Percentiles rank a stretch among this genome's conserved stretches.
Evolutionary conservation across 2,113 vertebrate species (phyloP).

Genomic region (Pollachius pollachius): DNA sequence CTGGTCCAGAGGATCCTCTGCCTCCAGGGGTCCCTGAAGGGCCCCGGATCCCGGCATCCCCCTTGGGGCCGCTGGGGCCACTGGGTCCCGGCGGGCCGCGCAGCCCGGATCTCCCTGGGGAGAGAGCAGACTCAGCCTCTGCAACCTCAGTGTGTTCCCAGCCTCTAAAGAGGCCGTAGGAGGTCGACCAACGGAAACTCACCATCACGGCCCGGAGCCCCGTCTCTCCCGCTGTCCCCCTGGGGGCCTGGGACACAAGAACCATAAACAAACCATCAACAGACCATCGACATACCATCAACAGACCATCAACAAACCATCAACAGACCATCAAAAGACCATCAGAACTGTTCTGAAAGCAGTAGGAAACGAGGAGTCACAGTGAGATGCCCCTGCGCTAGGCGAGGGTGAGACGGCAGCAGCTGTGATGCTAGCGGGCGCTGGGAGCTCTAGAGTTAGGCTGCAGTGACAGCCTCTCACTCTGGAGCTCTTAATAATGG

Average conservation of each 20-base stretch:
- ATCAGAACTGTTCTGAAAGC: neutral
- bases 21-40: slow-evolving; percentile 75
- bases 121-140: slow-evolving; percentile 47
- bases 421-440: neutral
- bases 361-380: neutral
- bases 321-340: neutral
- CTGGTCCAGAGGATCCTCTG: slow-evolving; percentile 77
- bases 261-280: neutral
- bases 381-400: neutral
- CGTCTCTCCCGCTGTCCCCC: slow-evolving; percentile 73
- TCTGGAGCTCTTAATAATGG: slow-evolving; percentile 1
- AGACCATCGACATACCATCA: neutral
- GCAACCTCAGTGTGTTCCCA: slow-evolving; percentile 16
- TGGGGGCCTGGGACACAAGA: slow-evolving; percentile 66
- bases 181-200: slow-evolving; percentile 20
- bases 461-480: neutral
- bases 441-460: neutral
- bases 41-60: slow-evolving; percentile 75
- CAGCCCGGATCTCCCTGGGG: slow-evolving; percentile 69
- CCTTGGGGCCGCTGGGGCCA: slow-evolving; percentile 78
- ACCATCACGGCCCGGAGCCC: slow-evolving; percentile 73
- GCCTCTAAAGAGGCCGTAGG: slow-evolving; percentile 20
- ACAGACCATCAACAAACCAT: neutral
- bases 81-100: slow-evolving; percentile 71
- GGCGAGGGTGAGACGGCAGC: neutral